phyloP scores from a whole-genome alignment of 2,888 invertebrate species.

The Oscheius myriophilus region DNA sequence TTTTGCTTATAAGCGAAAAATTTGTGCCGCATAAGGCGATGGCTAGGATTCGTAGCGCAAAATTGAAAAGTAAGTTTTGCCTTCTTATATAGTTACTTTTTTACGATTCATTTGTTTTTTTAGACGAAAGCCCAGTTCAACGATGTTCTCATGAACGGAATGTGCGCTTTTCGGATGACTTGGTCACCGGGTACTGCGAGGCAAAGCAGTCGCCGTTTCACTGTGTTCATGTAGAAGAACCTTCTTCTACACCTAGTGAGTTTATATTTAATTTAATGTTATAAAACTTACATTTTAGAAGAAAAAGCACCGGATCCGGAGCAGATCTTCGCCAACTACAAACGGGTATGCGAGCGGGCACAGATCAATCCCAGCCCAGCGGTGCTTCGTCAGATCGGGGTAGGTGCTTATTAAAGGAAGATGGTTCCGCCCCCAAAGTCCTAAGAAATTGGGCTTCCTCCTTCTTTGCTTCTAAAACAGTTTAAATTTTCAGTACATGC shows the following conservation, averaged over 20 bases:
- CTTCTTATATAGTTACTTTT: background rate
- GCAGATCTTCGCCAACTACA: conserved; percentile 80
- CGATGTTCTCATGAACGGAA: conserved; percentile 55
- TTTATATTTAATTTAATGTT: background rate
- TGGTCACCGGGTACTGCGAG: conserved; percentile 50
- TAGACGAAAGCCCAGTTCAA: conserved; percentile 33
- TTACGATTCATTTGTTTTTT: background rate
- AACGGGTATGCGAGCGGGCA: conserved; percentile 59
- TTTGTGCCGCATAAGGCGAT: no score
- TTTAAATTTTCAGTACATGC: conserved; percentile 44
- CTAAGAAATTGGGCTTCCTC: background rate
- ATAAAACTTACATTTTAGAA: background rate
- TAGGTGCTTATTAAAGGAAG: conserved; percentile 11
- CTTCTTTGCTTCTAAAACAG: background rate
- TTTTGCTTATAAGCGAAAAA: no score
- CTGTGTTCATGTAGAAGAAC: background rate
- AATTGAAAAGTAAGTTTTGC: no score
- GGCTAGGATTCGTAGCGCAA: no score
- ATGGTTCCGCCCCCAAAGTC: no score
- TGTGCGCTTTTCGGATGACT: conserved; percentile 51
- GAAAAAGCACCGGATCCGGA: conserved; percentile 23
- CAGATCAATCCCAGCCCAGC: conserved; percentile 71
- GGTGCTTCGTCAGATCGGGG: conserved; percentile 63
- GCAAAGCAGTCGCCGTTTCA: conserved; percentile 35
- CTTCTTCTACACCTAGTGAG: background rate